Conservation (phyloP, 2,113 vertebrate species). For the Orientallactaga bullata region DNA sequence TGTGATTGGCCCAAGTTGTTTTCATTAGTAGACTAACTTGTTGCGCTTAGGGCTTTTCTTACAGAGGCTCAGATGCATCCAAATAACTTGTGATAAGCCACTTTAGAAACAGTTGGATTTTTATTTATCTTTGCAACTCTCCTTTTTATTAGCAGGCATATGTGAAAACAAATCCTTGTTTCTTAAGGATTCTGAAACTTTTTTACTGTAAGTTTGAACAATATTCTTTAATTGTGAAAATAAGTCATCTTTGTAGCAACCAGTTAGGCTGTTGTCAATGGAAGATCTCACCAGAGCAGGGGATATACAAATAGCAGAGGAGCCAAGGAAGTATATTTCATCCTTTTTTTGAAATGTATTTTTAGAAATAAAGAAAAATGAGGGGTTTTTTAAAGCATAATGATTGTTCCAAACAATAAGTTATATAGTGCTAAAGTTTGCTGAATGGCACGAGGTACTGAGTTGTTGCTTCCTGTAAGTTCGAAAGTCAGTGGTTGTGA, state of each 20-base stretch:
- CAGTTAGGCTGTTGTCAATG: not conserved
- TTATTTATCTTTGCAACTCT: conserved; percentile 18
- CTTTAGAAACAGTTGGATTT: not conserved
- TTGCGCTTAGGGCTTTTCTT: not conserved
- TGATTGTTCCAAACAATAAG: not conserved
- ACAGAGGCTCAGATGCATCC: not conserved
- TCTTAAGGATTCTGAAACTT: conserved; percentile 3
- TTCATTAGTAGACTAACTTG: not conserved
- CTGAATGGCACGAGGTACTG: not conserved
- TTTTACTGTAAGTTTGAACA: conserved; percentile 57
- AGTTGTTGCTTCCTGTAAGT: not conserved
- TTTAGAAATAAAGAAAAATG: conserved; percentile 10
- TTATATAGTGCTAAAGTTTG: not conserved
- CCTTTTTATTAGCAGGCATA: not conserved
- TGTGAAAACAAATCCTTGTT: conserved; percentile 52
- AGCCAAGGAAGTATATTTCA: not conserved
- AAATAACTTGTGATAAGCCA: not conserved
- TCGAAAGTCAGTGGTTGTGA: not conserved
- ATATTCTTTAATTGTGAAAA: not conserved
- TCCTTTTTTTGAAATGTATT: not conserved
- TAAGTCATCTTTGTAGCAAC: not conserved
- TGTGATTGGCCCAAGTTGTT: not conserved
- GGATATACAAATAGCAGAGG: not conserved
- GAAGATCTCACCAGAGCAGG: not conserved
- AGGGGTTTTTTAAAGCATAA: not conserved